Percentiles rank a stretch among this genome's conserved stretches.
phyloP scores from a whole-genome alignment of 1,140 invertebrate genomes.

The Ephestia elutella region DNA sequence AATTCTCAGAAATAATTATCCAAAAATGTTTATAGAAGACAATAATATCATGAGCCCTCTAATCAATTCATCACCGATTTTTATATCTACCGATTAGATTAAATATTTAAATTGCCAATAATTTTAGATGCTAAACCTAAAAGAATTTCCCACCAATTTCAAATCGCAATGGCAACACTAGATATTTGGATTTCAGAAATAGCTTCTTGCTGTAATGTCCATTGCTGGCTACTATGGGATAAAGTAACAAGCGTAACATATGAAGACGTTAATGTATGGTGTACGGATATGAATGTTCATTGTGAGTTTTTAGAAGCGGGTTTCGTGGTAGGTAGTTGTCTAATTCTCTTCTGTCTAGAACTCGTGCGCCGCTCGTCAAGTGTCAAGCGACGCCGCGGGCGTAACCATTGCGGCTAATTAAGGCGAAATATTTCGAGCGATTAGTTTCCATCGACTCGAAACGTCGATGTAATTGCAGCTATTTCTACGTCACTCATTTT shows the following conservation, averaged over 20 bases:
- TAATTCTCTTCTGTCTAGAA: slow-evolving; percentile 41
- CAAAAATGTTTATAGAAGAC: neutral
- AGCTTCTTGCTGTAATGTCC: neutral
- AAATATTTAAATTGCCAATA: slow-evolving; percentile 1
- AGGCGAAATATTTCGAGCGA: slow-evolving; percentile 42
- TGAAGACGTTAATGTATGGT: slow-evolving; percentile 15
- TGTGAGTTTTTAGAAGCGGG: slow-evolving; percentile 3
- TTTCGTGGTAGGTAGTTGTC: slow-evolving; percentile 28
- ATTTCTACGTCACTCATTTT: slow-evolving; percentile 30
- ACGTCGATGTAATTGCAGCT: slow-evolving; percentile 35
- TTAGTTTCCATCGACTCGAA: slow-evolving; percentile 29
- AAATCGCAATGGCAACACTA: slow-evolving; percentile 25
- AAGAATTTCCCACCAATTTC: slow-evolving; percentile 34
- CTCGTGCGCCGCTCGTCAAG: slow-evolving; percentile 44
- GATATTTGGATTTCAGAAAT: neutral
- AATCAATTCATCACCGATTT: neutral
- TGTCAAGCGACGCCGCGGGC: slow-evolving; percentile 45
- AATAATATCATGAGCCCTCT: neutral
- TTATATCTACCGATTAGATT: neutral
- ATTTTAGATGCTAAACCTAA: slow-evolving; percentile 20
- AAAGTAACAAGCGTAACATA: neutral
- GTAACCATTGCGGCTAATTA: slow-evolving; percentile 48
- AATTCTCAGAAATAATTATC: neutral
- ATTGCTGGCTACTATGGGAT: neutral
- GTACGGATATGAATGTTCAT: no score